Conservation (phyloP, 2,888 invertebrate genomes). For the Seira sanloemensis region DNA sequence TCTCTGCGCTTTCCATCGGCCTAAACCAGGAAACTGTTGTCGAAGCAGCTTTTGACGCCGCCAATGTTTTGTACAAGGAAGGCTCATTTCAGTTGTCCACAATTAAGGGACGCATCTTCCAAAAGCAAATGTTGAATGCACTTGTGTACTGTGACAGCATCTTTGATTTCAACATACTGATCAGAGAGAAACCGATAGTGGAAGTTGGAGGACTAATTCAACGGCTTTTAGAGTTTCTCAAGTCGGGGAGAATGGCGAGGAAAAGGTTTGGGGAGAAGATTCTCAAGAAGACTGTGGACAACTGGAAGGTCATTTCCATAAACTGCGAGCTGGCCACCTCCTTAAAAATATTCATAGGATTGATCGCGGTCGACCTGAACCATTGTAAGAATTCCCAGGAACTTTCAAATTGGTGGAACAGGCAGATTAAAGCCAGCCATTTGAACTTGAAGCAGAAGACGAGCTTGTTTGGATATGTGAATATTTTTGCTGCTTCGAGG, state of each 20-base stretch:
- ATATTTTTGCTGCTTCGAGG: constrained; percentile 63
- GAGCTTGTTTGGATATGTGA: constrained; percentile 64
- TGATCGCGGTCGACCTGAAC: constrained; percentile 59
- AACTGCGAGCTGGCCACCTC: constrained; percentile 64
- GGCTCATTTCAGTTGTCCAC: constrained; percentile 28
- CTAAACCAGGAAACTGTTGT: constrained; percentile 32
- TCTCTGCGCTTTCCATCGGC: constrained; percentile 26
- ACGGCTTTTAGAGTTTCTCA: constrained; percentile 49
- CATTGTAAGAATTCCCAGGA: constrained; percentile 54
- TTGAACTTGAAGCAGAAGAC: constrained; percentile 66
- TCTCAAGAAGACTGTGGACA: constrained; percentile 49
- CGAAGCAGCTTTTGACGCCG: constrained; percentile 52
- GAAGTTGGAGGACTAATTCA: constrained; percentile 62
- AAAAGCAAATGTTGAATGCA: constrained; percentile 52
- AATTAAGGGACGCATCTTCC: constrained; percentile 69
- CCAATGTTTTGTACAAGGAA: constrained; percentile 17
- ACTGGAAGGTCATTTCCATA: constrained; percentile 67
- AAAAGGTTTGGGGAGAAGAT: constrained; percentile 50
- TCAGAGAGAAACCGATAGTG: constrained; percentile 49
- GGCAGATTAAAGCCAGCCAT: constrained; percentile 50
- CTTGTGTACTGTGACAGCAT: constrained; percentile 49
- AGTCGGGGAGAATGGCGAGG: constrained; percentile 41
- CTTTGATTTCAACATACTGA: constrained; percentile 53
- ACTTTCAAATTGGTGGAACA: constrained; percentile 69
- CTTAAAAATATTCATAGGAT: constrained; percentile 62